These are phyloP conservation scores for Axea sp. DNA, from an alignment of 2,888 invertebrate species.

Conservation along the genomic window DNA sequence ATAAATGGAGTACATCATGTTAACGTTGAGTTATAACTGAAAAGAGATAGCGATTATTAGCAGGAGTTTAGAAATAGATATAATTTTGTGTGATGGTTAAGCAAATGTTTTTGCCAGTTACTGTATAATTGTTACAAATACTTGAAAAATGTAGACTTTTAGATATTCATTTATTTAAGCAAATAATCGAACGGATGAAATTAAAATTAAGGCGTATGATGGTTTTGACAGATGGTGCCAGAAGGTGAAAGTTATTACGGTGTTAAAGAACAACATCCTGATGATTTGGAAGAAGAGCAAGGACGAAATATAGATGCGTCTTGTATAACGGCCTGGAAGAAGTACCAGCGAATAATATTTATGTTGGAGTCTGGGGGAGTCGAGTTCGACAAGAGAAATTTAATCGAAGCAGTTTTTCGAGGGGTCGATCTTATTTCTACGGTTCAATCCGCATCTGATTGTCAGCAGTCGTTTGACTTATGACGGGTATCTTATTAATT, in stretches of 20 bases:
- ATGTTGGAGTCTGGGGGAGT: constrained; percentile 71
- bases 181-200: too few species aligned
- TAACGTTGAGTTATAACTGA: constrained; percentile 66
- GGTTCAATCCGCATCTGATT: constrained; percentile 22
- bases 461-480: constrained; percentile 22
- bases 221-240: constrained; percentile 72
- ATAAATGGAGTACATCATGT: constrained; percentile 68
- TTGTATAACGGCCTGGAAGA: constrained; percentile 74
- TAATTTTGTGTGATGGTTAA: too few species aligned
- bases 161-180: too few species aligned
- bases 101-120: too few species aligned
- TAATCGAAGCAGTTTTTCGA: constrained; percentile 76
- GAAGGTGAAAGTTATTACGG: constrained; percentile 65
- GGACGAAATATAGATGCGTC: constrained; percentile 71
- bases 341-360: constrained; percentile 73
- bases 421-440: constrained; percentile 74
- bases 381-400: constrained; percentile 70
- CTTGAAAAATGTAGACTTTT: too few species aligned
- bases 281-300: constrained; percentile 63
- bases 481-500: constrained; percentile 5
- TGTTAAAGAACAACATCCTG: too few species aligned
- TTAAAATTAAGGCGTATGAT: neutral
- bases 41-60: constrained; percentile 19
- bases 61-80: constrained; percentile 21
- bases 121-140: too few species aligned